phyloP scores from a whole-genome alignment of 2,797 vertebrate species.

The Anomalospiza imberbis region DNA sequence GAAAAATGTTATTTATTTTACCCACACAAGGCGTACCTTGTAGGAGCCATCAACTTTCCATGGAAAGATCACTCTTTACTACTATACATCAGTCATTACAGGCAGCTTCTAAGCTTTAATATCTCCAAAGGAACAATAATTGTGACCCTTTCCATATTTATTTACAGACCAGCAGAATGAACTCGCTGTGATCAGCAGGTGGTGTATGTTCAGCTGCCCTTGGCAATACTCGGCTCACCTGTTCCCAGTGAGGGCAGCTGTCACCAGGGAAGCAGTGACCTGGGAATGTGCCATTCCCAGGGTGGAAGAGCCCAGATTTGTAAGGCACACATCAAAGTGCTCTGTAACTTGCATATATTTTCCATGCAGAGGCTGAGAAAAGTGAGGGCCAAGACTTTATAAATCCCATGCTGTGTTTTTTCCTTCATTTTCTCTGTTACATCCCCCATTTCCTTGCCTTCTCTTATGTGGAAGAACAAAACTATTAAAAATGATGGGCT shows the following conservation, averaged over 20 bases:
- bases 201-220: slow-evolving; percentile 25
- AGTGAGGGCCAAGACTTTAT: not conserved
- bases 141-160: not conserved
- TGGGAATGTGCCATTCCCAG: not conserved
- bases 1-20: not conserved
- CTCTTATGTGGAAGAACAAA: not conserved
- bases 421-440: not conserved
- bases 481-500: not conserved
- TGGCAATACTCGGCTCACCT: not conserved
- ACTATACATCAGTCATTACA: not conserved
- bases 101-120: slow-evolving; percentile 7
- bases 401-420: not conserved
- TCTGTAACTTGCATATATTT: slow-evolving; percentile 19
- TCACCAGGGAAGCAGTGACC: slow-evolving; percentile 4
- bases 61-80: not conserved
- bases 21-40: not conserved
- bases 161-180: not conserved
- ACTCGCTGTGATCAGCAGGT: slow-evolving; percentile 23
- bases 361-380: not conserved
- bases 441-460: not conserved
- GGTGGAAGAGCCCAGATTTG: not conserved
- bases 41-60: not conserved
- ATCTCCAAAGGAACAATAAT: slow-evolving; percentile 44
- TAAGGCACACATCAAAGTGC: not conserved
- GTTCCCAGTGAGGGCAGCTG: not conserved